Base-by-base conservation (phyloP, 1,140 invertebrate genomes). In the Zelostemma sp. region DNA sequence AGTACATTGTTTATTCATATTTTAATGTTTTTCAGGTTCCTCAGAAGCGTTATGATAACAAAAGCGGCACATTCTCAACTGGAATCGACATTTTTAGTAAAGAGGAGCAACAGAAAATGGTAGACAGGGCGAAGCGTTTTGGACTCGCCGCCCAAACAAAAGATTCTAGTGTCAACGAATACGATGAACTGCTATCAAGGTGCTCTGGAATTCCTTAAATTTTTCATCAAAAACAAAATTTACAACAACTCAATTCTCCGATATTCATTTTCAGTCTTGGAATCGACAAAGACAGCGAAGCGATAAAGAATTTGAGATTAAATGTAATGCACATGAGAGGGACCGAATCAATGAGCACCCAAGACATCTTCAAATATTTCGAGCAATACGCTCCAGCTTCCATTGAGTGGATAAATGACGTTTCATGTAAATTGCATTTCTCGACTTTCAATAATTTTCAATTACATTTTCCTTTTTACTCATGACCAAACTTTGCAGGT, bases 341-440 rank as follows among this genome's bases (percentile, higher is more conserved):
- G 19, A 90, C 91, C 1, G 86, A 93, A 72, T 88, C 93, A 11
- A 90, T 95, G 86, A 91, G 85, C 64, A 93, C 91, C 19, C 88
- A 91, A 80, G 92, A 95, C 82, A 87, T 95, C 18, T 91, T 95
- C 76, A 88, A 89, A 67, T 95, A 94, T 81, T 92, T 95, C 74
- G 86, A 89, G 78, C 88, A 91, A 65, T 93, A 91, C 85, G 88
- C 88, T 53, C 92, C 93, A 31, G 84, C 89, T 3, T 88, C 88
- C 1, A 87, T 95, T 35, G 93, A 95, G 83, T 94, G 93, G 92
- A 90, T 95, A 54, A 91, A 93, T 87, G 90, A 93, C 79, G 82
- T 87, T 51, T 91, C 91, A 58, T 95, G 93, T 91, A 86, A 82
- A 86, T 47, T 40, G 1, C 19, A 35, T 40, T 35, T 17, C 6